A percentile compares a stretch with the other conserved stretches of the same genome.
Conservation (phyloP, 1,140 invertebrate species). For the Neodiprion lecontei region DNA sequence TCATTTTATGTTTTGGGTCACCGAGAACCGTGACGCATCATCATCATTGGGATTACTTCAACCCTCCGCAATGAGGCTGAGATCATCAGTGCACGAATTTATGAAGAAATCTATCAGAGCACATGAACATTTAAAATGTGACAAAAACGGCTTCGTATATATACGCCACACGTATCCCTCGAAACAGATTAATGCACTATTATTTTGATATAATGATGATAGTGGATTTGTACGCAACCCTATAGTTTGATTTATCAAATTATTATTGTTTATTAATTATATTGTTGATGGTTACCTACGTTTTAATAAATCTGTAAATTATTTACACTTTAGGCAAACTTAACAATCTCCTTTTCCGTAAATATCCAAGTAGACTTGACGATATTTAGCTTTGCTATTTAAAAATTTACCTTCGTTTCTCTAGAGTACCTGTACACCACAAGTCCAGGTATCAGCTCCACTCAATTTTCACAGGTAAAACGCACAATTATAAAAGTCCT, state of each 20-base stretch:
- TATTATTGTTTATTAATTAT: conserved; percentile 2
- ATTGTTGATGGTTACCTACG: conserved; percentile 15
- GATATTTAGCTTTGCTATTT: no score
- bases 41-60: conserved; percentile 84
- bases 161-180: neutral
- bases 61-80: conserved; percentile 67
- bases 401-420: no score
- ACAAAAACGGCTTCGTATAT: conserved; percentile 1
- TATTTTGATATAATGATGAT: conserved; percentile 17
- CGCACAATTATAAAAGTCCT: no score
- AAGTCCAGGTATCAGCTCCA: no score
- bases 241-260: conserved; percentile 2
- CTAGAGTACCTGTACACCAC: no score
- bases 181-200: conserved; percentile 11
- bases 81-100: neutral
- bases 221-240: neutral
- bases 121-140: neutral
- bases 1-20: conserved; percentile 73
- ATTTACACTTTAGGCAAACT: conserved; percentile 5
- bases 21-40: conserved; percentile 78
- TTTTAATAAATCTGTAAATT: conserved; percentile 20
- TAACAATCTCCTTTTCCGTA: no score
- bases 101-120: neutral
- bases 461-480: no score
- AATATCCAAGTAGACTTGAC: no score